Percentiles rank a stretch among this genome's conserved stretches.
Conservation (phyloP, 2,888 invertebrate species). For the Brachypalpus laphriformis region DNA sequence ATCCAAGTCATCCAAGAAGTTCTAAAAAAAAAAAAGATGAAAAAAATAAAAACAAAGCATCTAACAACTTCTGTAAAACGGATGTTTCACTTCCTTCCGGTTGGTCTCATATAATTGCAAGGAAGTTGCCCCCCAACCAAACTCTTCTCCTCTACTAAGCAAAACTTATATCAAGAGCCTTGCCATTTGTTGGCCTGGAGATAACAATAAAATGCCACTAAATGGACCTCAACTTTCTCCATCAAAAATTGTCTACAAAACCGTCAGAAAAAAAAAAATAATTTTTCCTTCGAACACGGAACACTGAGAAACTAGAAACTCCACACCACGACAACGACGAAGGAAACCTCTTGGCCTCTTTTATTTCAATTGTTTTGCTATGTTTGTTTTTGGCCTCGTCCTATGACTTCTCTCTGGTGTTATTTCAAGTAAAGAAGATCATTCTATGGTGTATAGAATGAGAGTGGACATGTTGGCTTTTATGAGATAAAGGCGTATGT, state of each 20-base stretch:
- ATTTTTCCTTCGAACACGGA: not conserved
- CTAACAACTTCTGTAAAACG: constrained; percentile 46
- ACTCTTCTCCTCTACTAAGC: constrained; percentile 21
- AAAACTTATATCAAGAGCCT: constrained; percentile 31
- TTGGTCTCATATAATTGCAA: constrained; percentile 53
- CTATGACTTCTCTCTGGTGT: constrained; percentile 37
- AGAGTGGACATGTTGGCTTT: constrained; percentile 47
- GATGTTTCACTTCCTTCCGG: constrained; percentile 50
- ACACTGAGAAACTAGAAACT: constrained; percentile 25
- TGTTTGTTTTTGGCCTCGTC: constrained; percentile 33
- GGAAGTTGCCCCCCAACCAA: constrained; percentile 44
- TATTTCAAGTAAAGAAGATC: not conserved
- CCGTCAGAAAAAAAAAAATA: constrained; percentile 8
- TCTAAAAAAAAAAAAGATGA: not conserved
- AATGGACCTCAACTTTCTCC: constrained; percentile 73
- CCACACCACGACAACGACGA: not conserved
- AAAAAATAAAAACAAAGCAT: constrained; percentile 52
- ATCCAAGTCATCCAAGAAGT: constrained; percentile 48
- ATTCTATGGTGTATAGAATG: constrained; percentile 6
- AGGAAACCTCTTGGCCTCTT: constrained; percentile 63
- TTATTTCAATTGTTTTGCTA: constrained; percentile 44
- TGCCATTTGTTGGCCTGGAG: constrained; percentile 65
- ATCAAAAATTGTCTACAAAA: constrained; percentile 66
- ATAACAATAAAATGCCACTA: constrained; percentile 73
- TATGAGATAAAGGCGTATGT: constrained; percentile 45